A percentile compares a stretch with the other conserved stretches of the same genome.
Conservation (phyloP, 2,888 invertebrate species). For the Drosophila stalkeri region DNA sequence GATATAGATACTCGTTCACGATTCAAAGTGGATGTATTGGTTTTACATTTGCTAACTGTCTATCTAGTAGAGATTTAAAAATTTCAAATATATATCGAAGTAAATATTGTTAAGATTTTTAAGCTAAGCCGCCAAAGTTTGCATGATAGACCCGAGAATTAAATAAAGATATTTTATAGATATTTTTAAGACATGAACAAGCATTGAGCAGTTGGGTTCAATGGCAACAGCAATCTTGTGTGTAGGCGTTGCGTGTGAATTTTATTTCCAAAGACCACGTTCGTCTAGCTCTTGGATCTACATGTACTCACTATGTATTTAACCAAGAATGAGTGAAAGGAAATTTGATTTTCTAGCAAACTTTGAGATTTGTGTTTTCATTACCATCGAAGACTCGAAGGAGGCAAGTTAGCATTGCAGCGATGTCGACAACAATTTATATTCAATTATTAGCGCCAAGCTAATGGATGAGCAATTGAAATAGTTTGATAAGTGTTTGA, state of each 20-base stretch:
- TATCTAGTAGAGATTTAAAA: not conserved
- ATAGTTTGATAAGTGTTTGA: not conserved
- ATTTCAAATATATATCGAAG: not conserved
- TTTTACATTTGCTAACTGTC: not conserved
- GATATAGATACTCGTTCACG: not conserved
- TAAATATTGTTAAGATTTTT: not conserved
- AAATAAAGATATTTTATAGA: not conserved
- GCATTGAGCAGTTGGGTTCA: not conserved
- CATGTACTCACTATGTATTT: constrained; percentile 26
- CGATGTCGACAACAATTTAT: not conserved
- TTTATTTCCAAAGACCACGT: constrained; percentile 37
- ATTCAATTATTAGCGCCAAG: not conserved
- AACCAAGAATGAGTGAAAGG: constrained; percentile 15
- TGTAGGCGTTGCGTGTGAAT: constrained; percentile 61
- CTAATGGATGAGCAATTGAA: not conserved
- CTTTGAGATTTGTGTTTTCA: constrained; percentile 54
- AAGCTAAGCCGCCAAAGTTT: not conserved
- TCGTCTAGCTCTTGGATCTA: constrained; percentile 15
- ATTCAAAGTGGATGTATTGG: not conserved
- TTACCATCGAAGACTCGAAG: constrained; percentile 62
- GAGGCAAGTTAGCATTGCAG: constrained; percentile 59
- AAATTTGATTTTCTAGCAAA: constrained; percentile 32
- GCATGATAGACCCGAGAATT: not conserved
- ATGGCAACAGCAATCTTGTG: not conserved
- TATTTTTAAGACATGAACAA: not conserved